phyloP scores from a whole-genome alignment of 2,797 vertebrate species.

The Mionectes olivaceus region DNA sequence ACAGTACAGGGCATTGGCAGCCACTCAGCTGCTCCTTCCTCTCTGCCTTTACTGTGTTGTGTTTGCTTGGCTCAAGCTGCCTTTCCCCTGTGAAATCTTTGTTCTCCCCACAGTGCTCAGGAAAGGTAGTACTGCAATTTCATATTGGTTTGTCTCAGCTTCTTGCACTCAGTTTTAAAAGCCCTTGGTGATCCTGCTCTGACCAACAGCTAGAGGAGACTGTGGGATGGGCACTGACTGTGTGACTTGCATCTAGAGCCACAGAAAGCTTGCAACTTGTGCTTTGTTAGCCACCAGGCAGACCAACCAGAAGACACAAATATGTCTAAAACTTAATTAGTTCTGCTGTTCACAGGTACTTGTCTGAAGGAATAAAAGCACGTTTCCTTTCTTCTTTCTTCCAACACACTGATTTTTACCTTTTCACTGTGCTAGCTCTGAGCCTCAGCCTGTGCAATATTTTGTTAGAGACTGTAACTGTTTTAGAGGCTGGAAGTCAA shows the following conservation, averaged over 20 bases:
- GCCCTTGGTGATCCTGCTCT: background rate
- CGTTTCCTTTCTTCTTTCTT: background rate
- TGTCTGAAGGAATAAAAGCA: background rate
- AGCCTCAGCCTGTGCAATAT: background rate
- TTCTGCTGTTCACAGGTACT: background rate
- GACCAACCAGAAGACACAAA: background rate
- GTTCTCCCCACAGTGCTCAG: background rate
- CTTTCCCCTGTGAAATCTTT: background rate
- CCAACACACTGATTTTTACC: background rate
- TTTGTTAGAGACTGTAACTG: background rate
- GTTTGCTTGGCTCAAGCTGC: background rate
- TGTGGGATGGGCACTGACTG: background rate
- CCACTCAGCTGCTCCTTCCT: background rate
- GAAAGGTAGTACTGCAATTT: background rate
- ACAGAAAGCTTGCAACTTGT: background rate
- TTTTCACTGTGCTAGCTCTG: background rate
- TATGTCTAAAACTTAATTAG: background rate
- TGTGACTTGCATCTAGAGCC: background rate
- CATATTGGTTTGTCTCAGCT: background rate
- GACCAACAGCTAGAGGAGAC: background rate
- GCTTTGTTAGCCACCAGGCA: background rate
- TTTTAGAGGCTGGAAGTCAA: background rate
- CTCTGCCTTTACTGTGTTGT: background rate
- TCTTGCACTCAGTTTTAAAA: background rate
- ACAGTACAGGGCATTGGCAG: fast-evolving